phyloP scores from a whole-genome alignment of 2,888 invertebrate species.

The Erebia aethiops region DNA sequence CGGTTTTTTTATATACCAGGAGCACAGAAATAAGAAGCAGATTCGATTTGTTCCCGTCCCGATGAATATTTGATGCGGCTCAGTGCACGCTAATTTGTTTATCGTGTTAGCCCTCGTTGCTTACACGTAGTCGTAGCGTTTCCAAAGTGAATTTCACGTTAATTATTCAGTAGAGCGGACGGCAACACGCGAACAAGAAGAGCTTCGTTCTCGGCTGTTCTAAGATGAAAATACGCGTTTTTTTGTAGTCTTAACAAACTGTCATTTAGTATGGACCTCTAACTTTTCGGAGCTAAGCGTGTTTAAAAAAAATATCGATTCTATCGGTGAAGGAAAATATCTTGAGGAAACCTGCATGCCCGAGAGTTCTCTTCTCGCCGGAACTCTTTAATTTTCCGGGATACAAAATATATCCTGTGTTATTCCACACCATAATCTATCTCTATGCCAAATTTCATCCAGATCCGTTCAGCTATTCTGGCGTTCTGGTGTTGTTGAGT shows the following conservation, averaged over 20 bases:
- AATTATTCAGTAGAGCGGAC: conserved; percentile 56
- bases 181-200: conserved; percentile 43
- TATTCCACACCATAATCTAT: too few relatives aligned
- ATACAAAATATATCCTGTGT: too few relatives aligned
- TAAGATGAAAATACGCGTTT: conserved; percentile 9
- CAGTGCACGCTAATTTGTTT: conserved; percentile 83
- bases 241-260: neutral
- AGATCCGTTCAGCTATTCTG: too few relatives aligned
- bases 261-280: neutral
- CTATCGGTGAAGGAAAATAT: too few relatives aligned
- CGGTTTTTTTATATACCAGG: conserved; percentile 56
- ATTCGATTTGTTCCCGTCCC: conserved; percentile 81
- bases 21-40: conserved; percentile 71
- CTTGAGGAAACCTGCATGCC: too few relatives aligned
- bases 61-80: conserved; percentile 82
- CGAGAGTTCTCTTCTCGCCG: too few relatives aligned
- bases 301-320: too few relatives aligned
- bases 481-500: too few relatives aligned
- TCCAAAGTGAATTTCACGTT: conserved; percentile 55
- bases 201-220: conserved; percentile 9
- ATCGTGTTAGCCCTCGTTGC: conserved; percentile 70
- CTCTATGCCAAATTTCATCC: too few relatives aligned
- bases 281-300: neutral
- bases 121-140: conserved; percentile 49
- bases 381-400: too few relatives aligned